A percentile compares a stretch with the other conserved stretches of the same genome.
Evolutionary conservation across 2,113 vertebrate species (phyloP).

Genomic region (Gymnocephalus cernua): DNA sequence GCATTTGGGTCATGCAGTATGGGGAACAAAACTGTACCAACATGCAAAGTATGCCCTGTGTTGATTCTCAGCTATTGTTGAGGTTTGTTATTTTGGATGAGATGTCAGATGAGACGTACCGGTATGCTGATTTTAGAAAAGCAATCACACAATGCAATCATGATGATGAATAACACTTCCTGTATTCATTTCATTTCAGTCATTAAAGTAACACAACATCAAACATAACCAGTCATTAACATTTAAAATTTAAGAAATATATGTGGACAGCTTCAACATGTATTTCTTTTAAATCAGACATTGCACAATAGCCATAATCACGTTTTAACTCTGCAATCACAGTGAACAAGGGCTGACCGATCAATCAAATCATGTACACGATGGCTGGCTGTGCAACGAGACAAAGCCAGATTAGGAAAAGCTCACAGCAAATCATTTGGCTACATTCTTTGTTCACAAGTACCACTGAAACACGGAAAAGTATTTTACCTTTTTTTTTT

Average conservation of each 20-base stretch:
- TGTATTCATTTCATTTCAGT: neutral
- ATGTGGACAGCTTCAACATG: constrained; percentile 28
- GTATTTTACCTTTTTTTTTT: neutral
- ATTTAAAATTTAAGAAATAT: neutral
- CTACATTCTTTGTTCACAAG: constrained; percentile 35
- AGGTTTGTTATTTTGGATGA: constrained; percentile 16
- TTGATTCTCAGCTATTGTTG: constrained; percentile 11
- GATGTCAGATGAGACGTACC: neutral
- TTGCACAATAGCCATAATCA: constrained; percentile 49
- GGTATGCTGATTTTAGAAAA: neutral
- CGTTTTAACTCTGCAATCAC: constrained; percentile 40
- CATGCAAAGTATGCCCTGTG: neutral
- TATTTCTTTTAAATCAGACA: constrained; percentile 52
- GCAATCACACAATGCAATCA: constrained; percentile 20
- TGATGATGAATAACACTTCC: neutral
- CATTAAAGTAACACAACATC: neutral
- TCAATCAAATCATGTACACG: constrained; percentile 23
- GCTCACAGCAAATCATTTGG: constrained; percentile 33
- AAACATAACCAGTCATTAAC: neutral
- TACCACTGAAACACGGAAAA: constrained; percentile 31
- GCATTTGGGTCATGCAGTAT: neutral
- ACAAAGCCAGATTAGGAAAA: constrained; percentile 11
- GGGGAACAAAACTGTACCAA: neutral
- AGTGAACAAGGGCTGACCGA: constrained; percentile 31
- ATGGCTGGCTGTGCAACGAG: constrained; percentile 16